Base-by-base conservation (phyloP, 2,797 vertebrate species). In the Pterois miles region DNA sequence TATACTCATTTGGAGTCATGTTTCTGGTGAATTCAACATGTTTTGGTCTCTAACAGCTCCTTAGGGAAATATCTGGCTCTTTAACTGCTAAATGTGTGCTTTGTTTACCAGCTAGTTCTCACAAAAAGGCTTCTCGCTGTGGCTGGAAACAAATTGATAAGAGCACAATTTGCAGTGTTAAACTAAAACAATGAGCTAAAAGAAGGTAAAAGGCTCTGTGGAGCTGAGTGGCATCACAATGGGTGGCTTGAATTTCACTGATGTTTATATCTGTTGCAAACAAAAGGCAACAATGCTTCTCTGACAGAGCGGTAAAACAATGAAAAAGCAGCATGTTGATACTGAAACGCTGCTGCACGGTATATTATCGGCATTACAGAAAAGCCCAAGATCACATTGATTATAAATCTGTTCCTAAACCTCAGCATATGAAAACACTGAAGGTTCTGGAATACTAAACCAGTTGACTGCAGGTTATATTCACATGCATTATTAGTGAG, bases 401-500 rank as follows among this genome's bases (percentile, higher is more conserved):
- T 74, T 20, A 46, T 20, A 8, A 81, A 76, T 63, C 20, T 31
- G 56, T 75, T 76, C 36, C 22, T 54, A 12, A 75, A 78, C 48
- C 48, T 78, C 62, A 60, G 60, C 58, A 53, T 75, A 36, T 38
- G 50, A 38, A 74, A 67, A 67, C 69, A 78, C 2, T 65, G 43
- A 82, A 56, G 34, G 38, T 73, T 69, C 22, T 46, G 57, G 23
- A 86, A 84, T 62, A 43, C 33, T 73, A 64, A 67, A 60, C 6
- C 14, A 71, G 81, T 84, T 81, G 64, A 85, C 86, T 79, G 64
- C 80, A 23, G 83, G 83, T 86, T 71, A 84, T 77, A 71, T 54
- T 68, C 68, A 58, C 60, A 74, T 81, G 62, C 75, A 87, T 87
- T 89, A 83, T 86, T 82, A 84, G 65, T 74, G 64, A 78, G 81